Percentiles rank a stretch among this genome's conserved stretches.
Evolutionary conservation across 2,888 invertebrate species (phyloP).

Genomic region (Prosapia bicincta): DNA sequence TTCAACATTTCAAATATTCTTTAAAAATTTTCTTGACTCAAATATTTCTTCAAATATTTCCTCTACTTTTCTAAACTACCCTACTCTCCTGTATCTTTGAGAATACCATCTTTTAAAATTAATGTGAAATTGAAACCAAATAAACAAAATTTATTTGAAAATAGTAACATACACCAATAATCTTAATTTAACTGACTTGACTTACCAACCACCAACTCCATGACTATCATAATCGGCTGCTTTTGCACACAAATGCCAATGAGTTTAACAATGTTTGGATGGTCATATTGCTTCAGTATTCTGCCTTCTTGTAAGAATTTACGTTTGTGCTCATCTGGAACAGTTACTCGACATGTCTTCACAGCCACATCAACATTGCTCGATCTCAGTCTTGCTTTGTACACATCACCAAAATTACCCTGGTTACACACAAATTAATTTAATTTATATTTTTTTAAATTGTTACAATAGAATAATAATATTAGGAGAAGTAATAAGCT

Average conservation of each 20-base stretch:
- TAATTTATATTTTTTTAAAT: background rate
- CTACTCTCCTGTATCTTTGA: too few relatives aligned
- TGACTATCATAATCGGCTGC: conserved; percentile 98
- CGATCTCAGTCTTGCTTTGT: conserved; percentile 81
- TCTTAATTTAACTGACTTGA: too few relatives aligned
- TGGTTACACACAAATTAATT: conserved; percentile 47
- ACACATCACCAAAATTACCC: conserved; percentile 98
- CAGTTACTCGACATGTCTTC: conserved; percentile 90
- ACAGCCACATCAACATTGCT: conserved; percentile 88
- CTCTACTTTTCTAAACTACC: too few relatives aligned
- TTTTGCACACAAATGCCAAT: conserved; percentile 98
- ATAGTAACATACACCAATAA: too few relatives aligned
- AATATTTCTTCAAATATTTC: too few relatives aligned
- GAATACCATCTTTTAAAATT: too few relatives aligned
- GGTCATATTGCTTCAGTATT: conserved; percentile 94
- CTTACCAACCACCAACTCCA: conserved; percentile 89
- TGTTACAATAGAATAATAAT: too few relatives aligned
- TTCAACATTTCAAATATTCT: too few relatives aligned
- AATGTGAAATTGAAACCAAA: too few relatives aligned
- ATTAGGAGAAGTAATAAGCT: too few relatives aligned
- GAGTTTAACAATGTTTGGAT: conserved; percentile 92
- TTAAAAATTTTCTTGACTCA: too few relatives aligned
- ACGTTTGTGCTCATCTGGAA: conserved; percentile 89
- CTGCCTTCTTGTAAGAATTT: conserved; percentile 95
- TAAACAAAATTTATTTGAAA: too few relatives aligned